A percentile compares a stretch with the other conserved stretches of the same genome.
phyloP scores from a whole-genome alignment of 2,797 vertebrate species.

The Passerculus sandwichensis region DNA sequence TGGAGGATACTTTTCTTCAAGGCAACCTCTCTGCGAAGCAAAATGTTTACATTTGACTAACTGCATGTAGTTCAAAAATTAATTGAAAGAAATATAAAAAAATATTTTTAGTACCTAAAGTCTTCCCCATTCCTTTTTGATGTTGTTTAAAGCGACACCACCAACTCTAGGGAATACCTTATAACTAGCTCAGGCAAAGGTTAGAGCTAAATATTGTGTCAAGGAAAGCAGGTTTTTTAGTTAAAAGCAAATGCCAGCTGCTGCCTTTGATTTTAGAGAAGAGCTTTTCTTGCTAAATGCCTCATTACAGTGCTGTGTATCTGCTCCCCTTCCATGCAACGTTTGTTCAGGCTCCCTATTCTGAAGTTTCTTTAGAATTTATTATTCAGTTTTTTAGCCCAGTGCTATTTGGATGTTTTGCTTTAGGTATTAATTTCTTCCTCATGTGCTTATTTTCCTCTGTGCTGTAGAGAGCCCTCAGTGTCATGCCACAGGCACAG shows the following conservation, averaged over 20 bases:
- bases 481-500: neutral
- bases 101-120: neutral
- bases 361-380: neutral
- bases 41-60: neutral
- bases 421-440: neutral
- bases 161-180: neutral
- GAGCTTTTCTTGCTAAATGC: neutral
- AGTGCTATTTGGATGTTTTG: neutral
- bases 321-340: neutral
- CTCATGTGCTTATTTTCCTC: neutral
- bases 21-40: neutral
- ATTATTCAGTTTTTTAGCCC: neutral
- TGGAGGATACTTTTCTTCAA: neutral
- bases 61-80: neutral
- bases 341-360: neutral
- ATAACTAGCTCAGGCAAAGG: neutral
- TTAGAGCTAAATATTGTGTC: neutral
- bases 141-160: neutral
- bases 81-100: conserved; percentile 25
- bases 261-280: conserved; percentile 5
- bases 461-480: neutral
- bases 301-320: neutral
- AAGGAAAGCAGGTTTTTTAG: neutral
- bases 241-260: conserved; percentile 20
- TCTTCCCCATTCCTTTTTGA: neutral